Percentiles rank a stretch among this genome's conserved stretches.
Evolutionary conservation across 2,888 invertebrate species (phyloP).

Genomic region (Drosophila rellima): DNA sequence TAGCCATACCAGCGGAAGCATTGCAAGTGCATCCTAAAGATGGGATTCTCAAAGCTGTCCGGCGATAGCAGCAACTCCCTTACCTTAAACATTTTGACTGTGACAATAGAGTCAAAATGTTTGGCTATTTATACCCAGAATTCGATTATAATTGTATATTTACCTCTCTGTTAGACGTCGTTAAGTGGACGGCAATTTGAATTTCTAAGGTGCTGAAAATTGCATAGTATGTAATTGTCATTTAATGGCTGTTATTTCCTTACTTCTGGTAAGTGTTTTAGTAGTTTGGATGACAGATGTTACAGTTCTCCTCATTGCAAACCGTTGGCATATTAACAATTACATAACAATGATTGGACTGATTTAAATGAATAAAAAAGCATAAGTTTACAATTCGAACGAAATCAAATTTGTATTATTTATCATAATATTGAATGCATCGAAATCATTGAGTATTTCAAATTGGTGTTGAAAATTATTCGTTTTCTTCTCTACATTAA

Average conservation of each 20-base stretch:
- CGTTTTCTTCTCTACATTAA: background rate
- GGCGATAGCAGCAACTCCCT: constrained; percentile 52
- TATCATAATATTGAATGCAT: too few relatives aligned
- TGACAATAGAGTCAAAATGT: background rate
- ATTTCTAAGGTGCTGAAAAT: constrained; percentile 62
- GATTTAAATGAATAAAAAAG: background rate
- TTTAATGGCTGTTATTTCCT: constrained; percentile 46
- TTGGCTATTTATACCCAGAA: constrained; percentile 40
- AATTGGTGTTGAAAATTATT: too few relatives aligned
- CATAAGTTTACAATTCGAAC: too few relatives aligned
- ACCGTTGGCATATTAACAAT: constrained; percentile 30
- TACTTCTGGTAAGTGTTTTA: constrained; percentile 15
- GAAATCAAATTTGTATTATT: too few relatives aligned
- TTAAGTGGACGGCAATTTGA: constrained; percentile 59
- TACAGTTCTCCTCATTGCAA: constrained; percentile 29
- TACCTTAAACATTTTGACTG: constrained; percentile 58
- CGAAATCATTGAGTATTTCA: too few relatives aligned
- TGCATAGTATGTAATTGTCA: constrained; percentile 47
- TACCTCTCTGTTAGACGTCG: background rate
- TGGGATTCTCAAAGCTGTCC: constrained; percentile 63
- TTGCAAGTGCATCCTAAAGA: constrained; percentile 67
- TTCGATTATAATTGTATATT: background rate
- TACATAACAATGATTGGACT: constrained; percentile 5
- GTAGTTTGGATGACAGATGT: constrained; percentile 35
- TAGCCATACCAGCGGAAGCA: constrained; percentile 70